These are phyloP conservation scores for Maconellicoccus hirsutus DNA, from an alignment of 1,140 invertebrate species.

Conservation along the genomic window DNA sequence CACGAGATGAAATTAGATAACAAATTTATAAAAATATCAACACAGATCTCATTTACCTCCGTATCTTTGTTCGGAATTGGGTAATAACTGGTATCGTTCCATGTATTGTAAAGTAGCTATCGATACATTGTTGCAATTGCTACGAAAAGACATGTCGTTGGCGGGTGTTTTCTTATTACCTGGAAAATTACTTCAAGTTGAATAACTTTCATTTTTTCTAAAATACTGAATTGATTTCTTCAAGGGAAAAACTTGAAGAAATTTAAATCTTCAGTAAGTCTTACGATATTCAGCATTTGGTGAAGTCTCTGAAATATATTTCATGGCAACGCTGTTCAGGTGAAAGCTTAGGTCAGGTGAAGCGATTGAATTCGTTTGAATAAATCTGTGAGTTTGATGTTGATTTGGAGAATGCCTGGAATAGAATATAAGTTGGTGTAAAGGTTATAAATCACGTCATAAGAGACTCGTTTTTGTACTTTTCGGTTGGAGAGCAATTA, in stretches of 20 bases:
- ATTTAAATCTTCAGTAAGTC: neutral
- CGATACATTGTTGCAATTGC: slow-evolving; percentile 27
- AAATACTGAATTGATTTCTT: too few relatives aligned
- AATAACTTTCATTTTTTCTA: neutral
- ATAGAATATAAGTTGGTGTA: too few relatives aligned
- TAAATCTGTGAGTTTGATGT: neutral
- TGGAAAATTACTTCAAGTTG: slow-evolving; percentile 13
- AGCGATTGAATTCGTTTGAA: neutral
- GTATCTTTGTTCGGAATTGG: neutral
- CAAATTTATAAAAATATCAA: neutral
- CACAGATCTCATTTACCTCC: neutral
- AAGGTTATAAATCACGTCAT: neutral
- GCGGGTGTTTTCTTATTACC: slow-evolving; percentile 20
- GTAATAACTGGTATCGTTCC: slow-evolving; percentile 29
- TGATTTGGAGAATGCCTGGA: neutral
- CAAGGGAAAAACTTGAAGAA: too few relatives aligned
- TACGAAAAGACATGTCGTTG: neutral
- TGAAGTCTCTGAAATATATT: slow-evolving; percentile 25
- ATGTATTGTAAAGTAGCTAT: slow-evolving; percentile 29
- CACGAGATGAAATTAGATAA: neutral
- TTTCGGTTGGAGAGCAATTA: neutral
- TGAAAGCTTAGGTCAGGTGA: slow-evolving; percentile 25
- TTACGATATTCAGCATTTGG: slow-evolving; percentile 6
- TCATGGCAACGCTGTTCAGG: slow-evolving; percentile 26
- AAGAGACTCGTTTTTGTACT: neutral